Percentiles rank a stretch among this genome's conserved stretches.
Conservation (phyloP, 2,888 invertebrate genomes). For the Oligia fasciuncula region DNA sequence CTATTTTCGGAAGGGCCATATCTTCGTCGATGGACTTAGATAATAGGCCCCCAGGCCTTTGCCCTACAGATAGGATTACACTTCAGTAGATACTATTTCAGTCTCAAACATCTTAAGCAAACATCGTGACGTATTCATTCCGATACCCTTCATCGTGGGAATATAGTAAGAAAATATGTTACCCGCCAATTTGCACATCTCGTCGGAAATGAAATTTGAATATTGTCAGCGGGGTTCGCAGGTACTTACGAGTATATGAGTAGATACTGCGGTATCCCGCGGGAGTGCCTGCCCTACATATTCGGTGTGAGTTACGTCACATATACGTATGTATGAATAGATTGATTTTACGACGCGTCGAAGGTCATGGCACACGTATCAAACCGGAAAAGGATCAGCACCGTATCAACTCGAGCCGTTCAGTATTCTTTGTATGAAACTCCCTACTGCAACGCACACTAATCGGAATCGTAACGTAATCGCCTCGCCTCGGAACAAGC, state of each 20-base stretch:
- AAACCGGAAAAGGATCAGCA: too few relatives aligned
- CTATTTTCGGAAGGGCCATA: not conserved
- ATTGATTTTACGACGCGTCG: conserved; percentile 37
- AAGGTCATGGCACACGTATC: not conserved
- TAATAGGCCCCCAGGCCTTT: too few relatives aligned
- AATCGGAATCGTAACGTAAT: too few relatives aligned
- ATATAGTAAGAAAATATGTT: conserved; percentile 72
- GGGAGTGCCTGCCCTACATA: conserved; percentile 58
- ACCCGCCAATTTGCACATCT: conserved; percentile 77
- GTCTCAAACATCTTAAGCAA: conserved; percentile 4
- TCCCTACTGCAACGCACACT: too few relatives aligned
- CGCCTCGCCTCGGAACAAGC: too few relatives aligned
- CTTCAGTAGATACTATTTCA: not conserved
- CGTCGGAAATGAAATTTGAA: conserved; percentile 80
- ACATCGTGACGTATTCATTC: conserved; percentile 55
- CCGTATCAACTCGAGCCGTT: too few relatives aligned
- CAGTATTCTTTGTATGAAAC: too few relatives aligned
- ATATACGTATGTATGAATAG: conserved; percentile 20
- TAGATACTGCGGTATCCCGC: conserved; percentile 50
- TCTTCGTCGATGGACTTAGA: not conserved
- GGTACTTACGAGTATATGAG: conserved; percentile 50
- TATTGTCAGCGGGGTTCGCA: conserved; percentile 69
- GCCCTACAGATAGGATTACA: not conserved
- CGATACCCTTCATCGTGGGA: conserved; percentile 42
- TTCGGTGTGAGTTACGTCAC: conserved; percentile 19